Conservation (phyloP, 2,113 vertebrate species). For the Neodontobutis hainanensis region DNA sequence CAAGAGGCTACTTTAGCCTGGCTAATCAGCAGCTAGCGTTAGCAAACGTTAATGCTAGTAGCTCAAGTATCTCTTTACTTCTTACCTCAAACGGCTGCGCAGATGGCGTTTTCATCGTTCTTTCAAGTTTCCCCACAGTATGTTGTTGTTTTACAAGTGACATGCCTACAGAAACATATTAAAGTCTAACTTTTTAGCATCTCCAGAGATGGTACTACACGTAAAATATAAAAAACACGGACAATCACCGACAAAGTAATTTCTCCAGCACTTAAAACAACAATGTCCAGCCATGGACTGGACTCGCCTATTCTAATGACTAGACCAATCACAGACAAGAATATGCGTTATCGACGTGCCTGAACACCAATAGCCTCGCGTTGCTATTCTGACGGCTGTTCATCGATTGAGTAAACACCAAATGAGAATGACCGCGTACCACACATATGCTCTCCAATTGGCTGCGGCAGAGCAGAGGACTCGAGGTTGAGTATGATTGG, state of each 20-base stretch:
- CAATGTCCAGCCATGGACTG: slow-evolving; percentile 75
- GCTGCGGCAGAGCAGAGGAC: slow-evolving; percentile 32
- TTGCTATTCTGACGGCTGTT: slow-evolving; percentile 28
- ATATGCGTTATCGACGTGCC: background rate
- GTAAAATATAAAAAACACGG: slow-evolving; percentile 53
- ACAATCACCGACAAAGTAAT: slow-evolving; percentile 77
- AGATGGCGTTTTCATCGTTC: slow-evolving; percentile 65
- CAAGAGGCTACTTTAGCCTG: slow-evolving; percentile 60
- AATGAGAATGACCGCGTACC: slow-evolving; percentile 36
- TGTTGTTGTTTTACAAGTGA: background rate
- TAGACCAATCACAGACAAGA: slow-evolving; percentile 57
- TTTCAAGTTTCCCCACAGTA: slow-evolving; percentile 33
- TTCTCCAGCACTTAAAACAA: slow-evolving; percentile 82
- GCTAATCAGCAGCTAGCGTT: slow-evolving; percentile 68
- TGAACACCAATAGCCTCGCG: slow-evolving; percentile 23
- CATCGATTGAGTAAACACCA: slow-evolving; percentile 26
- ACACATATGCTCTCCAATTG: slow-evolving; percentile 48
- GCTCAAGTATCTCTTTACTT: slow-evolving; percentile 62
- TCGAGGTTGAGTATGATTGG: slow-evolving; percentile 13
- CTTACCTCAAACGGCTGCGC: slow-evolving; percentile 76
- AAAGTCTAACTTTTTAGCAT: slow-evolving; percentile 56
- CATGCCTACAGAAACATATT: background rate
- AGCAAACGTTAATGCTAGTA: slow-evolving; percentile 54
- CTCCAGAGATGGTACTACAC: slow-evolving; percentile 18
- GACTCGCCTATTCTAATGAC: slow-evolving; percentile 45